Evolutionary conservation across 2,797 vertebrate genomes (phyloP), one percentile per base, ranked within the genome.

Genomic region (Stomatorhinus walkeri): DNA sequence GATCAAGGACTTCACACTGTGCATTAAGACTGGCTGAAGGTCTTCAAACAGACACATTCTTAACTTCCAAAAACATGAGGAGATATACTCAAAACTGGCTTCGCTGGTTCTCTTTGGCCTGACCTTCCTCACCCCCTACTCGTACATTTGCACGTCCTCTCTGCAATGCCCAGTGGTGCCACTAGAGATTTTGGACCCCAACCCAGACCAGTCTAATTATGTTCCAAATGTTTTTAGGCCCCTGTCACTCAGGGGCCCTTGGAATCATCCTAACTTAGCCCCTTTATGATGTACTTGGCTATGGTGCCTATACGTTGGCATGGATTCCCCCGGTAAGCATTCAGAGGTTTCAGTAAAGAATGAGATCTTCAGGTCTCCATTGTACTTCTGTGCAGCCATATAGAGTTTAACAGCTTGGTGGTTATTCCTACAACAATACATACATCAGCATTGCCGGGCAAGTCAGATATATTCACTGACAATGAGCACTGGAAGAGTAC

Each of bases 401-500:
- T 16, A 32, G 32, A 9, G 14, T 87, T 76, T 84, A 89, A 43
- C 61, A 87, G 61, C 59, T 87, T 61, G 54, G 84, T 61, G 40
- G 16, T 87, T 68, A 87, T 64, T 43, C 49, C n/a, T 59, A 22
- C 54, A 59, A 6, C 54, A 22, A n/a, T 59, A 59, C 46, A 24
- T 87, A 87, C 16, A 87, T 40, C 85, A 79, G 93, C 92, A 95
- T 95, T 95, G 95, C 95, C 95, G 95, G 93, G 93, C 93, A 92
- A 94, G 95, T 96, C 95, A 95, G 95, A 96, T 94, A 95, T 93
- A 95, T 95, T 95, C 94, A 95, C 94, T 93, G 95, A 95, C 95
- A 94, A 95, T 93, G 93, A 93, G 94, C 93, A 93, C 94, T 91
- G 92, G 93, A 93, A 92, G 91, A 93, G 94, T 94, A 95, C 95